A percentile compares a stretch with the other conserved stretches of the same genome.
Evolutionary conservation across 2,888 invertebrate genomes (phyloP).

Genomic region (Plemyria rubiginata): DNA sequence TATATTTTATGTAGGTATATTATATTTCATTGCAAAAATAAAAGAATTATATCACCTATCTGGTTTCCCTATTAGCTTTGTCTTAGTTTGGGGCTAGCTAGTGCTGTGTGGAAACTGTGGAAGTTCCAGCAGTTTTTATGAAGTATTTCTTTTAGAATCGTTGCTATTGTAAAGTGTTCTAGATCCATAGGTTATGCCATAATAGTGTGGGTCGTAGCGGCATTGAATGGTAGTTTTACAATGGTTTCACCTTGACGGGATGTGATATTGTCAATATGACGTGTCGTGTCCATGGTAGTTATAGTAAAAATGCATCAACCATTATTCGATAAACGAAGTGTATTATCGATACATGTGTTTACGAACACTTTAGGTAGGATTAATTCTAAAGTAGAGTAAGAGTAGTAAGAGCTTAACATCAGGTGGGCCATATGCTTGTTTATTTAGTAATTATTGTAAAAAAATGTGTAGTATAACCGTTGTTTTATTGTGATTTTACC

Average conservation of each 20-base stretch:
- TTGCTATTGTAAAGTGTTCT: not conserved
- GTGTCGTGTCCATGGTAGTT: slow-evolving; percentile 40
- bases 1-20: too few species aligned
- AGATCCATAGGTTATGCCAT: slow-evolving; percentile 12
- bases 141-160: not conserved
- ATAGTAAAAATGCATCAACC: slow-evolving; percentile 44
- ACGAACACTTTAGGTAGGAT: not conserved
- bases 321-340: slow-evolving; percentile 13
- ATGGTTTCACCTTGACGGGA: slow-evolving; percentile 43
- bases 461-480: too few species aligned
- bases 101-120: too few species aligned
- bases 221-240: slow-evolving; percentile 43
- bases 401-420: too few species aligned
- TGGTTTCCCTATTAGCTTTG: too few species aligned
- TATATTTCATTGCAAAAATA: too few species aligned
- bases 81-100: too few species aligned
- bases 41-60: too few species aligned
- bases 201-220: slow-evolving; percentile 35
- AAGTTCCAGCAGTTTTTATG: too few species aligned
- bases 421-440: too few species aligned
- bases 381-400: not conserved
- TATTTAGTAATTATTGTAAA: too few species aligned
- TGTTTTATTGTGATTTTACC: too few species aligned
- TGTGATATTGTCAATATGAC: slow-evolving; percentile 39
- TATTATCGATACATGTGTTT: not conserved